Percentiles rank a stretch among this genome's conserved stretches.
These are phyloP conservation scores for Anolis apletophallus DNA, from an alignment of 2,797 vertebrate genomes.

Conservation along the genomic window DNA sequence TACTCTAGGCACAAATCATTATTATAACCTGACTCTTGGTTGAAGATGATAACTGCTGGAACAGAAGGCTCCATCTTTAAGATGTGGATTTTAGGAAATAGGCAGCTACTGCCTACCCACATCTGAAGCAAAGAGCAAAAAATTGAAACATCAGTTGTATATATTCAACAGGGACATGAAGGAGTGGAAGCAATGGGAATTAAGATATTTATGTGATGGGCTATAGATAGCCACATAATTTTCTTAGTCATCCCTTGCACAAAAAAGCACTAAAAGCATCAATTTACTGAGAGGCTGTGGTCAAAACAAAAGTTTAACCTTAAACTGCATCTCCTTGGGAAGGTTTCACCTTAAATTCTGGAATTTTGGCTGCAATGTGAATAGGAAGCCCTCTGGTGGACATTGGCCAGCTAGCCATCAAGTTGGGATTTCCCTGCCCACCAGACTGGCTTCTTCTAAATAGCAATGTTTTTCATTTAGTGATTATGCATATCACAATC, in stretches of 20 bases:
- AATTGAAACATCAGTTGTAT: not conserved
- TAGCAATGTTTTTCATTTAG: not conserved
- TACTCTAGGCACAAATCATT: not conserved
- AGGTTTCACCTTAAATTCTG: not conserved
- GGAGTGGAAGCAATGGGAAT: not conserved
- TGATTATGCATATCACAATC: not conserved
- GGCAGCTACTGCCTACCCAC: not conserved
- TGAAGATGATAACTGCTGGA: not conserved
- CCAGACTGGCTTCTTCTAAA: not conserved
- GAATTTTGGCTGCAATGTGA: not conserved
- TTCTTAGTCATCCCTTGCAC: not conserved
- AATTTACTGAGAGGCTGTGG: not conserved
- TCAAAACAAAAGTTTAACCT: not conserved
- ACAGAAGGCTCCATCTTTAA: not conserved
- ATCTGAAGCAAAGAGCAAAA: slow-evolving; percentile 29
- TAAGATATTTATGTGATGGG: slow-evolving; percentile 5
- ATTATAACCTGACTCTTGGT: not conserved
- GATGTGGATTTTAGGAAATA: slow-evolving; percentile 30
- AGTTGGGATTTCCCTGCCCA: not conserved
- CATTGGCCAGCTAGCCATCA: not conserved
- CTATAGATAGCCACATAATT: not conserved
- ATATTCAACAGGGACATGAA: slow-evolving; percentile 18
- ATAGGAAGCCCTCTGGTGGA: not conserved
- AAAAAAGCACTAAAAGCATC: not conserved
- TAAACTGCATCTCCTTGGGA: not conserved